Base-by-base conservation (phyloP, 1,140 invertebrate genomes). In the Atta cephalotes region DNA sequence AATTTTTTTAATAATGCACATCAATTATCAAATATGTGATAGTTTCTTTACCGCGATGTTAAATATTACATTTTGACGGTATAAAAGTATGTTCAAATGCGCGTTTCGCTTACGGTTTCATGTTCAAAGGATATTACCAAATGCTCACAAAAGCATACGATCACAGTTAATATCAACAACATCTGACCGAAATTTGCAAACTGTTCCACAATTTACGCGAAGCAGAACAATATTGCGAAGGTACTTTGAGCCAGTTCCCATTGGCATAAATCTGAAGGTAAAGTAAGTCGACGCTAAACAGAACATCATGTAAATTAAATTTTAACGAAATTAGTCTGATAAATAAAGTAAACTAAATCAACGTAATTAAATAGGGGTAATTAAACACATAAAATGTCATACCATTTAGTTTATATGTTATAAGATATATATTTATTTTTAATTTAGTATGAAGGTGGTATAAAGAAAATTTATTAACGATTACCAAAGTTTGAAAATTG, bases 121-220 rank as follows among this genome's bases (percentile, higher is more conserved):
- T 16, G 28, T 60, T 60, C 25, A 45, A n/a, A 58, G 25, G 58
- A 82, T 60, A 65, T 82, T 74, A 74, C 9, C 25, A 35, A 74
- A 74, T 25, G 14, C 56, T 12, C 16, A 74, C 80, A 45, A 49
- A 25, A 14, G 18, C 39, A 58, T 74, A 39, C 31, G 45, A 18
- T 51, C n/a, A 56, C 70, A 84, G 68, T 84, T 84, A 84, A 74
- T 84, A 70, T 62, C 80, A 74, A 49, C 80, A 25, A 74, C 80
- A 84, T 60, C 39, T 62, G 80, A 62, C 53, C 68, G 56, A 84
- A 84, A 84, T 84, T 51, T 84, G 56, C 39, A 63, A 72, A 72
- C 25, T 2, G 25, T 84, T 60, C 9, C 4, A 49, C 39, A 28
- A 35, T 74, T 84, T 84, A 60, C 14, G 39, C 16, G 39, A 35